These are phyloP conservation scores for Cyrtonyx montezumae DNA, from an alignment of 2,113 vertebrate genomes.

Conservation along the genomic window DNA sequence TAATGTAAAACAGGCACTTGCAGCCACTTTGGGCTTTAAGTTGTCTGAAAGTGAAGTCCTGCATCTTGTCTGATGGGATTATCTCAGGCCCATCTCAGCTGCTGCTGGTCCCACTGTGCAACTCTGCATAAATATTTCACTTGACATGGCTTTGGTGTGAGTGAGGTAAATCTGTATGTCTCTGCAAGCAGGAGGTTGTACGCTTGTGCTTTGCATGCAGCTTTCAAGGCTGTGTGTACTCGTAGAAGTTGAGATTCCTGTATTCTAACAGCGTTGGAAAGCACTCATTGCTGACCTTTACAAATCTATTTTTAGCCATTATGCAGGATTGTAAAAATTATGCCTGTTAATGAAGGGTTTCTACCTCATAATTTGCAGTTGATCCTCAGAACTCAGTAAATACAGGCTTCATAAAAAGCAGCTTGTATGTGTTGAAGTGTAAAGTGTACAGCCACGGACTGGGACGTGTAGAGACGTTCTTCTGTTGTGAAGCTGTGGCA, in stretches of 20 bases:
- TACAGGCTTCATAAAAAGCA: fast-evolving
- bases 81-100: not conserved
- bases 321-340: not conserved
- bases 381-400: not conserved
- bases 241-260: fast-evolving
- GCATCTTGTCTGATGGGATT: not conserved
- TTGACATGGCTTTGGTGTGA: not conserved
- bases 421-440: too few relatives aligned
- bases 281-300: not conserved
- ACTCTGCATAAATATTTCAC: not conserved
- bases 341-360: not conserved
- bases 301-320: not conserved
- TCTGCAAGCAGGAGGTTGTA: not conserved
- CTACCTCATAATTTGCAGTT: not conserved
- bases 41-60: not conserved
- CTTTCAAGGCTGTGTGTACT: not conserved
- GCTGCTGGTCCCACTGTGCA: not conserved
- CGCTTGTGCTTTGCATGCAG: not conserved
- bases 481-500: not conserved
- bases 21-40: not conserved
- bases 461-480: fast-evolving
- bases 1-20: not conserved
- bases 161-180: not conserved
- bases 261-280: not conserved
- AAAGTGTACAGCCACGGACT: fast-evolving